Base-by-base conservation (phyloP, 2,113 vertebrate genomes). In the Crotalus helleri region DNA sequence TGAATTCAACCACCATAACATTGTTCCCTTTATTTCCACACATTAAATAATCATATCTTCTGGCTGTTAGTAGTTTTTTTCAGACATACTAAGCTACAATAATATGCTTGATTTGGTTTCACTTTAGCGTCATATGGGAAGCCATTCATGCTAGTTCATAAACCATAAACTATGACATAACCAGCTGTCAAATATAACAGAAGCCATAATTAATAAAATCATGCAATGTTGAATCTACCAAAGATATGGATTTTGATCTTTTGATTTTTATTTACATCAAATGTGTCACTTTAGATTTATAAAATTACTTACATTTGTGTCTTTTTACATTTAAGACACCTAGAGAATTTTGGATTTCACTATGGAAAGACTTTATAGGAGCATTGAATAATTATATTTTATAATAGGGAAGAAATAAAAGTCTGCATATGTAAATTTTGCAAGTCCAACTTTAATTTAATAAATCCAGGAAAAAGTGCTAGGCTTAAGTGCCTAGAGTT, bases 401-500 rank as follows among this genome's bases (percentile, higher is more conserved):
- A 12, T 23, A 93, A 93, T 95, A 85, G 89, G 64, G 51, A 94
- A 91, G 15, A 64, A 19, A 91, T 93, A 69, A 29, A 33, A 69
- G 29, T 93, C 74, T 87, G 7, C 44, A 90, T 33, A 59, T 86
- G 24, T 8, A 64, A 39, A 17, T 33, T 92, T 64, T 53, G 24
- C 57, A 59, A n/a, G 23, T 29, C 58, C 8, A 24, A 10, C 49
- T 88, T 53, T 26, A 87, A 51, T 92, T 53, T 8, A 10, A 64
- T 39, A 39, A 69, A 90, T 5, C 21, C 51, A 88, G 5, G 59
- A 69, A 53, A 21, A 55, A 19, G 0, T 19, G 11, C 15, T 44
- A 92, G 86, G 64, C 3, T 29, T 49, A 46, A 24, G 53, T 23
- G 24, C 39, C 26, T 85, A 26, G 19, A 58, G 54, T 89, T 26